Evolutionary conservation across 2,113 vertebrate genomes (phyloP).

Genomic region (Tylochromis polylepis): DNA sequence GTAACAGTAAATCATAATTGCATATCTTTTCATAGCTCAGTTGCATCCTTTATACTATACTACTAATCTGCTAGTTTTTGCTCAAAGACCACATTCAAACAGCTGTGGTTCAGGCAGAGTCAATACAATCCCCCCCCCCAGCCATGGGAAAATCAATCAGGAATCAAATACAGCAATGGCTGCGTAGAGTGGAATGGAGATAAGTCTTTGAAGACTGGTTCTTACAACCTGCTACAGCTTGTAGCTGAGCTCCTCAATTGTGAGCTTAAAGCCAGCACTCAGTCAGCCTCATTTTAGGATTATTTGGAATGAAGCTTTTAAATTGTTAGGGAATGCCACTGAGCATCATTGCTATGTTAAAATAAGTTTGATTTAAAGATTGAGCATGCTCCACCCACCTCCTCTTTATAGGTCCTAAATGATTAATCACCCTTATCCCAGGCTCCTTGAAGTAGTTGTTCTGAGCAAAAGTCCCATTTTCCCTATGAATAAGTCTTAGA

Average conservation of each 20-base stretch:
- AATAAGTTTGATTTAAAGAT: conserved; percentile 8
- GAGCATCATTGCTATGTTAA: too few relatives aligned
- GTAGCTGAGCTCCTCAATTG: background rate
- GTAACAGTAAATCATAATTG: background rate
- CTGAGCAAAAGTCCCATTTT: background rate
- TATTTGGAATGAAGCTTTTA: background rate
- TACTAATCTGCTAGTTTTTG: background rate
- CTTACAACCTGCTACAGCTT: conserved; percentile 5
- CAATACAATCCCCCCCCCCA: background rate
- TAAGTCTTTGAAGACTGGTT: background rate
- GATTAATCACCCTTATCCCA: background rate
- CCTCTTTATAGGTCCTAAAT: background rate
- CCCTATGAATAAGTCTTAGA: background rate
- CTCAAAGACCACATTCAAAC: background rate
- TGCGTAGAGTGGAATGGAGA: background rate
- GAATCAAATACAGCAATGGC: conserved; percentile 14
- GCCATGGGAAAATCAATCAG: background rate
- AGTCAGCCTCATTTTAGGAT: background rate
- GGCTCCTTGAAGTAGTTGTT: background rate
- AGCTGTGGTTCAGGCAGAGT: background rate
- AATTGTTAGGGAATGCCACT: too few relatives aligned
- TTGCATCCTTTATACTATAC: background rate
- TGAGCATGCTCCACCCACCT: background rate
- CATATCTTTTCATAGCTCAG: background rate
- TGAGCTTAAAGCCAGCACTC: background rate